Evolutionary conservation across 2,888 invertebrate genomes (phyloP), one percentile per base, ranked within the genome.

Genomic region (Pollenia amentaria): DNA sequence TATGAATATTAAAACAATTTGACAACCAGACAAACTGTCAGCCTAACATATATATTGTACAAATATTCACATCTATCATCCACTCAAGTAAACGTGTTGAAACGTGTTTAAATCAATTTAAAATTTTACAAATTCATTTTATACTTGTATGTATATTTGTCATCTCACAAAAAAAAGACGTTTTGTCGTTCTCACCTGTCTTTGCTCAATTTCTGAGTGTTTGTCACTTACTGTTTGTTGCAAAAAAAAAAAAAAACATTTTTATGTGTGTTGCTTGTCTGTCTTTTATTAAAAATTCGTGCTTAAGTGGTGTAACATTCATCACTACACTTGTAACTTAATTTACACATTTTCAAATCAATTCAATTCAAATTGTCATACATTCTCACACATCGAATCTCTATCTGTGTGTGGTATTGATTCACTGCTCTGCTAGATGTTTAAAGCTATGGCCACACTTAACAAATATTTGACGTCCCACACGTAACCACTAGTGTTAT

Each of bases 231-330:
- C n/a, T 18, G 3, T 51, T 14, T 29, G 29, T 29, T 29, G 29
- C 29, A 29, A 29, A 29, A 29, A 64, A 42, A 3, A 67, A 16
- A 55, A 48, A 55, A 67, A 57, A 18, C 1, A 1, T 38, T 14
- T 2, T 60, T 48, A 62, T 79, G 10, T 62, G 29, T 70, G 42
- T 62, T 60, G 18, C 29, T 60, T 51, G 69, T 44, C 57, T 18
- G 48, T 14, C 29, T 57, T 55, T 75, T 62, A 51, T 60, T 60
- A 82, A 60, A 78, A 78, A 73, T 78, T 83, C 83, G 79, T 83
- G 83, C 70, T 86, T 65, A 86, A 86, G 82, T 86, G 55, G 16
- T 70, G 46, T 73, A 42, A 60, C 60, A 62, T 53, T 29, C 85
- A 82, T 55, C n/a, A 44, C 8, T 65, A 57, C 62, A 81, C 46